Percentiles rank a stretch among this genome's conserved stretches.
These are phyloP conservation scores for Drosophila sulfurigaster DNA, from an alignment of 1,140 invertebrate genomes.

Conservation along the genomic window DNA sequence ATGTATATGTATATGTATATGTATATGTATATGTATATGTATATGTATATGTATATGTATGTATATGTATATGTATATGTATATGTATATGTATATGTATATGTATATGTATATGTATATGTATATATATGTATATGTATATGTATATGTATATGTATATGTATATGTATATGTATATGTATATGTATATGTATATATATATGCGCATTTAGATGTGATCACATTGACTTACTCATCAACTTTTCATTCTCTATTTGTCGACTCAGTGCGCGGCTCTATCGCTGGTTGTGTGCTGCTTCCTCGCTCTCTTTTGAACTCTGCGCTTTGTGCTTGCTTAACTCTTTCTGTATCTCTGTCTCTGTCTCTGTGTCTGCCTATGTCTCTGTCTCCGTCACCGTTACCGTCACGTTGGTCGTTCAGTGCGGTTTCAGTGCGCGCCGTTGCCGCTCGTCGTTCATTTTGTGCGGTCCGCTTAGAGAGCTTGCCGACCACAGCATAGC, in stretches of 20 bases:
- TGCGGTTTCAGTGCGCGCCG: slow-evolving; percentile 67
- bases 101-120: too few species aligned
- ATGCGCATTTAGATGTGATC: slow-evolving; percentile 36
- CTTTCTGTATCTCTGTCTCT: slow-evolving; percentile 10
- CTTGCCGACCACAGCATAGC: slow-evolving; percentile 28
- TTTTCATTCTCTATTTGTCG: slow-evolving; percentile 26
- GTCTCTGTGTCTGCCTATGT: slow-evolving; percentile 13
- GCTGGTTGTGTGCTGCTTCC: slow-evolving; percentile 13
- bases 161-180: too few species aligned
- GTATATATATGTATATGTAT: too few species aligned
- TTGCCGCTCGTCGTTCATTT: slow-evolving; percentile 66
- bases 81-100: too few species aligned
- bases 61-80: too few species aligned
- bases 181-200: too few species aligned
- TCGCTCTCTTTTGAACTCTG: slow-evolving; percentile 22
- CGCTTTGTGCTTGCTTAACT: slow-evolving; percentile 22
- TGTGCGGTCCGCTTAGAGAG: slow-evolving; percentile 62
- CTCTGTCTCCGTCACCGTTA: slow-evolving; percentile 40
- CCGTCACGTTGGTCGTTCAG: slow-evolving; percentile 58
- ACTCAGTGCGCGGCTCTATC: slow-evolving; percentile 2
- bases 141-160: too few species aligned
- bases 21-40: too few species aligned
- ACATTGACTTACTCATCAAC: slow-evolving; percentile 59
- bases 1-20: too few species aligned
- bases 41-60: too few species aligned